Conservation (phyloP, 2,888 invertebrate genomes). For the Keiferia lycopersicella region DNA sequence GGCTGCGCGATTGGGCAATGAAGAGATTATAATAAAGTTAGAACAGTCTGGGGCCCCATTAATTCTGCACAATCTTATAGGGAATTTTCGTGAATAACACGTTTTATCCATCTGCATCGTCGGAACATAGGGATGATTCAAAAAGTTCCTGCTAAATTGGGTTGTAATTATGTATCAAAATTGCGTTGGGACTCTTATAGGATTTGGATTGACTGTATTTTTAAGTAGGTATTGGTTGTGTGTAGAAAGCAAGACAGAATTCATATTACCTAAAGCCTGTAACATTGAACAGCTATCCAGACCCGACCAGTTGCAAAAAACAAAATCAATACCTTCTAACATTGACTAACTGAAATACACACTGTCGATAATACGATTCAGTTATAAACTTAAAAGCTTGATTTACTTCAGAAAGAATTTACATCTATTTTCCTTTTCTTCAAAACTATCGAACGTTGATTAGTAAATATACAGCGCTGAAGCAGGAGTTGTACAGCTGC, state of each 20-base stretch:
- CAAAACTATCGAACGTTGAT: background rate
- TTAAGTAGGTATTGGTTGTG: too few species aligned
- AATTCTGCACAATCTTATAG: slow-evolving; percentile 56
- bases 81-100: slow-evolving; percentile 47
- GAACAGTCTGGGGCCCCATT: slow-evolving; percentile 57
- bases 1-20: slow-evolving; percentile 62
- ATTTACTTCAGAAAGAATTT: background rate
- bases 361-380: too few species aligned
- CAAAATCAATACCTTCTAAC: too few species aligned
- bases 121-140: slow-evolving; percentile 17
- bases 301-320: too few species aligned
- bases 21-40: slow-evolving; percentile 65
- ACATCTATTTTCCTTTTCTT: background rate
- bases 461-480: background rate
- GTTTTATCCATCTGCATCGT: slow-evolving; percentile 41
- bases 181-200: slow-evolving; percentile 2
- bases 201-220: background rate
- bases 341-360: too few species aligned
- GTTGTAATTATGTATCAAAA: slow-evolving; percentile 17
- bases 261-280: too few species aligned
- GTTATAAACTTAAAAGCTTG: too few species aligned
- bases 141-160: slow-evolving; percentile 22
- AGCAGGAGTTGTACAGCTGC: slow-evolving; percentile 4
- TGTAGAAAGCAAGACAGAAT: too few species aligned
- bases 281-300: too few species aligned